A percentile compares a stretch with the other conserved stretches of the same genome.
These are phyloP conservation scores for Torymus auratus DNA, from an alignment of 2,888 invertebrate species.

Conservation along the genomic window DNA sequence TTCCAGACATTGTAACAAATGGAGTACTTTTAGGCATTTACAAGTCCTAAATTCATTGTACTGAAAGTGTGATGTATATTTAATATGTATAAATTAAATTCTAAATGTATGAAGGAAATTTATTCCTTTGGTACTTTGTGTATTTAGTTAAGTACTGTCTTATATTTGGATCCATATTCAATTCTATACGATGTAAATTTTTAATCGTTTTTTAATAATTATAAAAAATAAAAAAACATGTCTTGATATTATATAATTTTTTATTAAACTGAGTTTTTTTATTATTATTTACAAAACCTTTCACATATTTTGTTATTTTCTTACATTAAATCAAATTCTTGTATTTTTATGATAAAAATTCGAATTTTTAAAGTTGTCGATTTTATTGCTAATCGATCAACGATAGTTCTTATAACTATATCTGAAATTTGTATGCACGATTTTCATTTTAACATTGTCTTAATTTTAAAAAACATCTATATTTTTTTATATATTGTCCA, in stretches of 20 bases:
- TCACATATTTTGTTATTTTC: background rate
- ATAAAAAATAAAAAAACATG: background rate
- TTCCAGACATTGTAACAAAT: constrained; percentile 76
- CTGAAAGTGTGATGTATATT: constrained; percentile 23
- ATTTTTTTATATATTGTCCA: background rate
- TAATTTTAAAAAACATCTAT: no score
- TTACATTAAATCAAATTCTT: background rate
- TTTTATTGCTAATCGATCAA: no score
- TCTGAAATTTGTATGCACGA: no score
- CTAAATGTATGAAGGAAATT: constrained; percentile 27
- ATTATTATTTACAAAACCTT: background rate
- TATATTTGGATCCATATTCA: no score
- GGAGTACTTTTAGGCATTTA: constrained; percentile 76
- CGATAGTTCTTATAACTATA: no score
- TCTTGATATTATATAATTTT: background rate
- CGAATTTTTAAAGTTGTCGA: background rate
- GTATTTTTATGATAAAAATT: background rate
- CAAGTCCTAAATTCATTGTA: constrained; percentile 64
- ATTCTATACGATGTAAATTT: no score
- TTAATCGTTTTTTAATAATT: no score
- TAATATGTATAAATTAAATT: constrained; percentile 45
- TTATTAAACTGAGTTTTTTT: background rate
- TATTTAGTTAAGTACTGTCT: no score
- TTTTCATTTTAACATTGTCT: no score
- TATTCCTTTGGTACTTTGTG: background rate